Evolutionary conservation across 1,140 invertebrate species (phyloP), one percentile per base, ranked within the genome.

Genomic region (Globodera rostochiensis): DNA sequence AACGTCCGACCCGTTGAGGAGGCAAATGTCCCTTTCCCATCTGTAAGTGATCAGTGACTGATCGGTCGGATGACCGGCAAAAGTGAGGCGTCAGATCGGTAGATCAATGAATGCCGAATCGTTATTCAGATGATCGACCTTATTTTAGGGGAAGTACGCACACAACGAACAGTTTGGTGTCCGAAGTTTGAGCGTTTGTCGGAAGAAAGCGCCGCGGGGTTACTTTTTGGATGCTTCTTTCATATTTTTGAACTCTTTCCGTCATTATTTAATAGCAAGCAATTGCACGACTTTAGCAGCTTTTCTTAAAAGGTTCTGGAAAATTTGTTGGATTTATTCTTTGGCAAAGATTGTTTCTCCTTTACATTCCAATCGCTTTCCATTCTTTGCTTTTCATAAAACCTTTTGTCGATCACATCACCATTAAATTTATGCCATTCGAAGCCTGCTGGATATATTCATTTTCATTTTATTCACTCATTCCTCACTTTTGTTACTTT

Each of bases 151-250:
- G 85, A 49, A 84, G 81, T 73, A 86, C 81, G 25, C 85, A 86
- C 74, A 86, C 87, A n/a, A 85, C 83, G 66, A 86, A 87, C 77
- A 86, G 85, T 77, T 75, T 86, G 36, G 86, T 86, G 25, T 88
- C 86, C 15, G 85, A 86, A 86, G 85, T 86, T 45, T 85, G 64
- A 86, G n/a, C 78, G 3, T 19, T 19, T 64, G 57, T 13, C 57
- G 19, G 13, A 15, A 8, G 5, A 64, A 64, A 13, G 60, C 19
- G n/a, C 19, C 11, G 53, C 19, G 15, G 36, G n/a, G 11, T 45
- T 47, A 4, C 8, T 49, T 76, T 76, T n/a, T 6, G 11, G 46
- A 4, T n/a, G 9, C 15, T 75, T 46, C 45, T 4, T 53, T 25
- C 46, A 36, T 47, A 75, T 75, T 75, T 57, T 76, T 76, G 50